phyloP scores from a whole-genome alignment of 1,140 invertebrate genomes.

The Drosophila prosaltans region DNA sequence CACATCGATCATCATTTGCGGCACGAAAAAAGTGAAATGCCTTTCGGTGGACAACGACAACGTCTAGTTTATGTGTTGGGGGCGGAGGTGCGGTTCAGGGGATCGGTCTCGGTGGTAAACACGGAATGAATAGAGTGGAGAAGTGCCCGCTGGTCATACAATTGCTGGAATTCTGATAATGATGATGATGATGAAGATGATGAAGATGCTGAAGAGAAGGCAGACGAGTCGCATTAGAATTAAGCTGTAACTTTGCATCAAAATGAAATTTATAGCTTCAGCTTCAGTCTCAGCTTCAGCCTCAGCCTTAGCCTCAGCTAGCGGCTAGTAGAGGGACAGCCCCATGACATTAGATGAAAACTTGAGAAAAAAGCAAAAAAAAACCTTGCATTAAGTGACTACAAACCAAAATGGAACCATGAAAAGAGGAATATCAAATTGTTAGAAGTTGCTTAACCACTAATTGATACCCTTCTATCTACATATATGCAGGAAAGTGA shows the following conservation, averaged over 20 bases:
- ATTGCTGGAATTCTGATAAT: constrained; percentile 58
- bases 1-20: constrained; percentile 79
- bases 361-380: constrained; percentile 30
- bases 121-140: constrained; percentile 3
- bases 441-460: too few relatives aligned
- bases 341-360: constrained; percentile 40
- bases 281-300: constrained; percentile 22
- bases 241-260: constrained; percentile 76
- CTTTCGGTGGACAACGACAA: constrained; percentile 40
- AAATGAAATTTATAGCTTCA: constrained; percentile 73
- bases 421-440: too few relatives aligned
- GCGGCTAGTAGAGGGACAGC: constrained; percentile 10
- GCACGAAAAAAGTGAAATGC: constrained; percentile 77
- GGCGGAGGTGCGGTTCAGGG: not conserved
- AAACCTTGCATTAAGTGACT: constrained; percentile 8
- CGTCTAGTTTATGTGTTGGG: not conserved
- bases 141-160: constrained; percentile 58
- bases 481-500: too few relatives aligned
- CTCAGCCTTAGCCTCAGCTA: constrained; percentile 15
- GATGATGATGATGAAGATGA: constrained; percentile 44
- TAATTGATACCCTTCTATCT: constrained; percentile 11
- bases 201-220: constrained; percentile 37
- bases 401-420: constrained; percentile 17
- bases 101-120: not conserved
- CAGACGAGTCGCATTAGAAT: constrained; percentile 67